Evolutionary conservation across 2,888 invertebrate species (phyloP).

Genomic region (Strigamia transsilvanica): DNA sequence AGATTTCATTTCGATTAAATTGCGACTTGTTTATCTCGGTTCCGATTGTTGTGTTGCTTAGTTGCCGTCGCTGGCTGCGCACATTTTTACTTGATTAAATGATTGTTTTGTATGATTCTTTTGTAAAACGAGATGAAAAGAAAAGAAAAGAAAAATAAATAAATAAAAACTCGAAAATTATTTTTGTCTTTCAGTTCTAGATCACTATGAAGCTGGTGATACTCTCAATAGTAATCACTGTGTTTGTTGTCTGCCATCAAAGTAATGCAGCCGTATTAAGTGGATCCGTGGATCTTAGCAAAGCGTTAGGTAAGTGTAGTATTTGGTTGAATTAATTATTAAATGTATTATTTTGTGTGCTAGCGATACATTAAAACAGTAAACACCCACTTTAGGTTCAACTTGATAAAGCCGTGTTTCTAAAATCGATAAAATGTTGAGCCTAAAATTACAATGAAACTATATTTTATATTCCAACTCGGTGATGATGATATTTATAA

Average conservation of each 20-base stretch:
- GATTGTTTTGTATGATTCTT: neutral
- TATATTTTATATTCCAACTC: too few relatives aligned
- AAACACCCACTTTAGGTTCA: too few relatives aligned
- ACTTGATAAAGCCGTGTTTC: too few relatives aligned
- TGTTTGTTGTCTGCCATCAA: conserved; percentile 29
- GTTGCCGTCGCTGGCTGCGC: neutral
- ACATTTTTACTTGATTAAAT: neutral
- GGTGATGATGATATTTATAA: too few relatives aligned
- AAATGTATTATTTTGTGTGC: neutral
- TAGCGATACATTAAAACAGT: too few relatives aligned
- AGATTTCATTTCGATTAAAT: conserved; percentile 6
- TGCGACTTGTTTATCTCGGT: neutral
- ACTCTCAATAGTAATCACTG: conserved; percentile 2
- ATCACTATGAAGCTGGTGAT: conserved; percentile 23
- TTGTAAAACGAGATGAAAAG: neutral
- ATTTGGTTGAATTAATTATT: neutral
- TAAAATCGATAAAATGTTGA: too few relatives aligned
- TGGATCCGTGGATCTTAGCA: conserved; percentile 28
- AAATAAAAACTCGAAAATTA: neutral
- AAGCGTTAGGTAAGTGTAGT: neutral
- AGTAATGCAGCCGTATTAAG: conserved; percentile 9
- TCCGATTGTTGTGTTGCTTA: neutral
- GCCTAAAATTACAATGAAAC: too few relatives aligned
- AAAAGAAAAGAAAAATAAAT: neutral
- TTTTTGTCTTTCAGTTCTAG: neutral